A percentile compares a stretch with the other conserved stretches of the same genome.
These are phyloP conservation scores for Distichodus sexfasciatus DNA, from an alignment of 2,797 vertebrate genomes.

Conservation along the genomic window DNA sequence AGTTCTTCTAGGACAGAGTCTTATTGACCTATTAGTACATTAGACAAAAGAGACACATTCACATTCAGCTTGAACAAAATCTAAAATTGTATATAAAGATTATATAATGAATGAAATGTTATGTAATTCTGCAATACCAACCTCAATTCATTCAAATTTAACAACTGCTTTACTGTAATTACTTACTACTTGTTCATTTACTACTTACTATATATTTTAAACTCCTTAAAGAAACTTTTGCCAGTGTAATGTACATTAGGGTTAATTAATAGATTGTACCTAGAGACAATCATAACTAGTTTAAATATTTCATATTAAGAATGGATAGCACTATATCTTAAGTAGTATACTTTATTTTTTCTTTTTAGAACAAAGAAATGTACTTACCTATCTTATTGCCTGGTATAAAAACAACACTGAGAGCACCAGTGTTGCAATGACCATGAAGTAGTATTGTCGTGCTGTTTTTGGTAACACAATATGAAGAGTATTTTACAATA, in stretches of 20 bases:
- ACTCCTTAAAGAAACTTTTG: no score
- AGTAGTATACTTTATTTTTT: not conserved
- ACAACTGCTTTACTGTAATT: no score
- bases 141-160: no score
- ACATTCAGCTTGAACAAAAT: no score
- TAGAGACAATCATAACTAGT: not conserved
- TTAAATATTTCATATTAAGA: not conserved
- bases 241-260: no score
- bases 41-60: not conserved
- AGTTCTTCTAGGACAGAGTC: not conserved
- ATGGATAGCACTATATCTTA: not conserved
- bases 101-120: no score
- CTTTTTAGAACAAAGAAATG: not conserved
- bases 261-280: no score
- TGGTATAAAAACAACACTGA: slow-evolving; percentile 71
- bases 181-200: no score
- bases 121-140: no score
- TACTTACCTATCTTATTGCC: slow-evolving; percentile 57
- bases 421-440: slow-evolving; percentile 64
- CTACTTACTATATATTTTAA: no score
- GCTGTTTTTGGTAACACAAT: slow-evolving; percentile 47
- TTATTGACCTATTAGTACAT: slow-evolving; percentile 5
- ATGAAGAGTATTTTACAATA: slow-evolving; percentile 14
- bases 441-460: slow-evolving; percentile 60
- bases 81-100: no score